Evolutionary conservation across 2,797 vertebrate species (phyloP).

Genomic region (Cyprinodon diabolis): DNA sequence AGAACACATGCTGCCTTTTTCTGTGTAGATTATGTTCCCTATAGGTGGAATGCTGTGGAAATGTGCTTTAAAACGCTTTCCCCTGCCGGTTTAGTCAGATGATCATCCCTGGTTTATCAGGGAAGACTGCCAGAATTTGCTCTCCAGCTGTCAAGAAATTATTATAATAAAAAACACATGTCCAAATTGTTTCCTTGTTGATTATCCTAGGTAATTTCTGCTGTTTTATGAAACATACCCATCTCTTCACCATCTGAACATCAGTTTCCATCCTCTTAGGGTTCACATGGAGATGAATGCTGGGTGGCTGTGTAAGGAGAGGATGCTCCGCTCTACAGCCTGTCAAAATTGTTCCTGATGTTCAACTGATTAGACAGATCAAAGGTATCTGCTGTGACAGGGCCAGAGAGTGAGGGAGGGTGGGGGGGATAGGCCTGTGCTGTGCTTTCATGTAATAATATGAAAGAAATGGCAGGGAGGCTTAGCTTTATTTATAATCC

Average conservation of each 20-base stretch:
- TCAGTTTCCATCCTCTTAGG: neutral
- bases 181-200: constrained; percentile 36
- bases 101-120: constrained; percentile 61
- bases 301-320: constrained; percentile 7
- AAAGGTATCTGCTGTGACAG: constrained; percentile 50
- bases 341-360: constrained; percentile 52
- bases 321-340: constrained; percentile 17
- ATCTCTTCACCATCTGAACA: neutral
- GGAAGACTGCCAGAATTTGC: constrained; percentile 57
- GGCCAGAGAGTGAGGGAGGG: constrained; percentile 8
- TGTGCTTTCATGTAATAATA: constrained; percentile 26
- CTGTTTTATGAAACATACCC: constrained; percentile 12
- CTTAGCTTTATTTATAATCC: constrained; percentile 12
- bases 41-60: constrained; percentile 46
- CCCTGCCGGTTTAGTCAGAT: constrained; percentile 40
- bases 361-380: constrained; percentile 51
- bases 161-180: constrained; percentile 55
- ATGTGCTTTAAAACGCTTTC: constrained; percentile 41
- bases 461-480: constrained; percentile 25
- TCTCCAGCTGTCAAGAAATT: constrained; percentile 62
- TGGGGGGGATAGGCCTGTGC: neutral
- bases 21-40: constrained; percentile 14
- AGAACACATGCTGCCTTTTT: constrained; percentile 24
- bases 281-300: constrained; percentile 30
- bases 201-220: neutral